phyloP scores from a whole-genome alignment of 1,140 invertebrate genomes.

The Tribolium castaneum region DNA sequence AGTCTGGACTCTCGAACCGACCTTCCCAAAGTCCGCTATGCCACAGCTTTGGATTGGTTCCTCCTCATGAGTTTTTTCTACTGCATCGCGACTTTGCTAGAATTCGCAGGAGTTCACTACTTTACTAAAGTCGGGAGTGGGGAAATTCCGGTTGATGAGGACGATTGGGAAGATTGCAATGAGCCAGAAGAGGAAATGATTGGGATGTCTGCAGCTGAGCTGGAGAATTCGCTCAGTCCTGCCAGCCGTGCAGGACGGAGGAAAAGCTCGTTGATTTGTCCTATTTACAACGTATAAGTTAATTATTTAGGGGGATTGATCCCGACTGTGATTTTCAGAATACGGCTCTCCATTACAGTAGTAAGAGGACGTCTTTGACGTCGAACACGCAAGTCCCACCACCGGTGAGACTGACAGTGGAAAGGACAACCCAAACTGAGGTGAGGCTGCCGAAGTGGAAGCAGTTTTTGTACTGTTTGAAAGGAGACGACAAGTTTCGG shows the following conservation, averaged over 20 bases:
- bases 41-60: slow-evolving; percentile 93
- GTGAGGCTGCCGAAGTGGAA: slow-evolving; percentile 76
- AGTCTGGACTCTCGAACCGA: slow-evolving; percentile 91
- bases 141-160: slow-evolving; percentile 81
- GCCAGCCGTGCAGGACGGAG: slow-evolving; percentile 57
- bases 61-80: slow-evolving; percentile 94
- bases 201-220: slow-evolving; percentile 57
- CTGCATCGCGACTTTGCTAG: slow-evolving; percentile 90
- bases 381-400: slow-evolving; percentile 54
- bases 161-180: slow-evolving; percentile 79
- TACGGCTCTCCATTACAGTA: slow-evolving; percentile 53
- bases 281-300: slow-evolving; percentile 70
- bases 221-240: slow-evolving; percentile 48
- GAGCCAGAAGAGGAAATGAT: slow-evolving; percentile 67
- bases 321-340: slow-evolving; percentile 50
- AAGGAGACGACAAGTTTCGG: slow-evolving; percentile 81
- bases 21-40: slow-evolving; percentile 89
- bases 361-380: slow-evolving; percentile 55
- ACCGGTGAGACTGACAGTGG: slow-evolving; percentile 73
- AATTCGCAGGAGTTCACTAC: slow-evolving; percentile 95
- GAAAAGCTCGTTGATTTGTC: slow-evolving; percentile 70
- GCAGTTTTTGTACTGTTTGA: slow-evolving; percentile 83
- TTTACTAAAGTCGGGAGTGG: slow-evolving; percentile 79
- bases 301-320: slow-evolving; percentile 47
- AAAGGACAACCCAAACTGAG: slow-evolving; percentile 86